These are phyloP conservation scores for Amphiprion ocellaris DNA, from an alignment of 2,113 vertebrate species.

Conservation along the genomic window DNA sequence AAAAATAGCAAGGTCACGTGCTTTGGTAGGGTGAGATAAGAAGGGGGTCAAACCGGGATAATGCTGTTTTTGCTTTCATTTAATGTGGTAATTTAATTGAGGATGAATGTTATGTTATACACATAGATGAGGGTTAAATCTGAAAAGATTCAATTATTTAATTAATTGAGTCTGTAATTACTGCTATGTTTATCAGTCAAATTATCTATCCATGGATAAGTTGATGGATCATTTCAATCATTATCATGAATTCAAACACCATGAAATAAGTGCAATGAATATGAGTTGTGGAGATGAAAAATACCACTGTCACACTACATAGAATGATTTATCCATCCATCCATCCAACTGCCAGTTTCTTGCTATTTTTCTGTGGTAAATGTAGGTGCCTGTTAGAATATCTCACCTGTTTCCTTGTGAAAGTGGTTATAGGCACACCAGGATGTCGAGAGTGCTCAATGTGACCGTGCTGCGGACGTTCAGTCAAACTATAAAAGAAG, in stretches of 20 bases:
- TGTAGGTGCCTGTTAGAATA: conserved; percentile 10
- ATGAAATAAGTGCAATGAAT: neutral
- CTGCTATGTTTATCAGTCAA: neutral
- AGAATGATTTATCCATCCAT: neutral
- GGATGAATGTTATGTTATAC: neutral
- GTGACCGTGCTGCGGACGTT: conserved; percentile 86
- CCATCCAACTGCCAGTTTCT: neutral
- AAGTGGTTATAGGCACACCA: conserved; percentile 83
- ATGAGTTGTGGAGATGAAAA: neutral
- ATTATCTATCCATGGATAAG: too few relatives aligned
- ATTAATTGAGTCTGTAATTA: neutral
- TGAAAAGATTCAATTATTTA: too few relatives aligned
- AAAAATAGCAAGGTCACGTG: neutral
- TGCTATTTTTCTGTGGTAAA: neutral
- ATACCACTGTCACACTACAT: neutral
- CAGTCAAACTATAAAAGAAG: conserved; percentile 88
- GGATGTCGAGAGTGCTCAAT: conserved; percentile 87
- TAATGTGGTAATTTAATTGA: conserved; percentile 16
- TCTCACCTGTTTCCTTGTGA: conserved; percentile 91
- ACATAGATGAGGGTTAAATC: neutral
- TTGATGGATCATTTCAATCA: too few relatives aligned
- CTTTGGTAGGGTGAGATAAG: neutral
- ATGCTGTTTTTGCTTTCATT: neutral
- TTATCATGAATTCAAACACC: too few relatives aligned
- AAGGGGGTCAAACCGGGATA: neutral